Evolutionary conservation across 2,888 invertebrate genomes (phyloP).

Genomic region (Drosophila imparisetae): DNA sequence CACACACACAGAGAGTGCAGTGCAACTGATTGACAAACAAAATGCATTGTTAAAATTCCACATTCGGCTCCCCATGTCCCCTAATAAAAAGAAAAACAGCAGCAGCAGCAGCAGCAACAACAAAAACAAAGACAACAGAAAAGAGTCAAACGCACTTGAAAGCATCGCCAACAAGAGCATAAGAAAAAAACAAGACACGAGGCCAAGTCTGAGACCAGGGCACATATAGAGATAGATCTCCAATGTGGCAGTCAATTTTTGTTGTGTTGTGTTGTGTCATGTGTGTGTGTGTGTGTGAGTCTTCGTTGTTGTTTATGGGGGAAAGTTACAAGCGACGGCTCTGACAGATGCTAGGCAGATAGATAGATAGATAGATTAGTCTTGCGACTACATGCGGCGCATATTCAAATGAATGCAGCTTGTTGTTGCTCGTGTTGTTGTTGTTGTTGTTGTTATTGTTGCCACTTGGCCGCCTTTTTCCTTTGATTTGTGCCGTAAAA

Average conservation of each 20-base stretch:
- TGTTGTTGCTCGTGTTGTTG: slow-evolving; percentile 15
- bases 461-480: slow-evolving; percentile 73
- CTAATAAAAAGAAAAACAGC: slow-evolving; percentile 4
- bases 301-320: slow-evolving; percentile 70
- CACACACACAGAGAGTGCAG: slow-evolving; percentile 9
- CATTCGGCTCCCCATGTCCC: slow-evolving; percentile 5
- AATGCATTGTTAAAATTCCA: slow-evolving; percentile 71
- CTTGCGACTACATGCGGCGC: slow-evolving; percentile 56
- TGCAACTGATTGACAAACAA: slow-evolving; percentile 72
- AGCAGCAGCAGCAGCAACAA: slow-evolving; percentile 36
- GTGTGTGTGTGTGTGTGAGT: slow-evolving; percentile 14
- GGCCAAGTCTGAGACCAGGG: slow-evolving; percentile 31
- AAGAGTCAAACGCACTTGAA: slow-evolving; percentile 57
- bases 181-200: slow-evolving; percentile 33
- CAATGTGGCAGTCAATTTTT: slow-evolving; percentile 68
- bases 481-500: slow-evolving; percentile 75
- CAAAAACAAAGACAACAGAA: slow-evolving; percentile 36
- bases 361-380: slow-evolving; percentile 55
- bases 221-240: slow-evolving; percentile 17
- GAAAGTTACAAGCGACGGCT: slow-evolving; percentile 73
- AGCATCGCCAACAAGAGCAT: slow-evolving; percentile 38
- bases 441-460: slow-evolving; percentile 18
- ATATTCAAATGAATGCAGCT: slow-evolving; percentile 78
- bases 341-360: slow-evolving; percentile 77
- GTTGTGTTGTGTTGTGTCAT: not conserved